These are phyloP conservation scores for Shargacucullia verbasci DNA, from an alignment of 2,888 invertebrate species.

Conservation along the genomic window DNA sequence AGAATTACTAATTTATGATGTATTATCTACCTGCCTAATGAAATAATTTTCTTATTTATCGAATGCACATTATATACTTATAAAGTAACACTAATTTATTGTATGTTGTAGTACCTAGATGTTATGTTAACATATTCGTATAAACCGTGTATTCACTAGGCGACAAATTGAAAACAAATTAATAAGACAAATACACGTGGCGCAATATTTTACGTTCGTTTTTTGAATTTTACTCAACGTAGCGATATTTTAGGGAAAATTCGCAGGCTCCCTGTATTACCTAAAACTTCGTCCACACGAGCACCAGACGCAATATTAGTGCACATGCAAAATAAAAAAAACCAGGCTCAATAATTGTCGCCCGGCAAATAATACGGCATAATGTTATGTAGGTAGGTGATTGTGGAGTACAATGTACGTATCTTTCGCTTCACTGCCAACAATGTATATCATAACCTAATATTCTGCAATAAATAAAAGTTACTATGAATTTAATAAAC, in stretches of 20 bases:
- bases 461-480: slow-evolving; percentile 68
- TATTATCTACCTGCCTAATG: slow-evolving; percentile 5
- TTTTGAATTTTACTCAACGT: too few species aligned
- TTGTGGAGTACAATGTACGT: slow-evolving; percentile 28
- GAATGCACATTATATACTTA: slow-evolving; percentile 40
- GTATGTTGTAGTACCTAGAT: slow-evolving; percentile 20
- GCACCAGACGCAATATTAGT: not conserved
- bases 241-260: too few species aligned
- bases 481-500: slow-evolving; percentile 63
- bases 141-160: slow-evolving; percentile 18
- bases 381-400: slow-evolving; percentile 32
- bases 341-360: slow-evolving; percentile 1
- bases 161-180: too few species aligned
- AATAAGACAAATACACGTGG: too few species aligned
- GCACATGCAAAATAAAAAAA: too few species aligned
- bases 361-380: slow-evolving; percentile 15
- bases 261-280: too few species aligned
- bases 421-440: slow-evolving; percentile 47
- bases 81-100: slow-evolving; percentile 22
- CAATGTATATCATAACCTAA: slow-evolving; percentile 44
- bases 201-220: too few species aligned
- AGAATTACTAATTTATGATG: not conserved
- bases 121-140: slow-evolving; percentile 12
- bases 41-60: slow-evolving; percentile 12
- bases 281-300: not conserved